A percentile compares a stretch with the other conserved stretches of the same genome.
phyloP scores from a whole-genome alignment of 2,888 invertebrate species.

The Lithophane leautieri region DNA sequence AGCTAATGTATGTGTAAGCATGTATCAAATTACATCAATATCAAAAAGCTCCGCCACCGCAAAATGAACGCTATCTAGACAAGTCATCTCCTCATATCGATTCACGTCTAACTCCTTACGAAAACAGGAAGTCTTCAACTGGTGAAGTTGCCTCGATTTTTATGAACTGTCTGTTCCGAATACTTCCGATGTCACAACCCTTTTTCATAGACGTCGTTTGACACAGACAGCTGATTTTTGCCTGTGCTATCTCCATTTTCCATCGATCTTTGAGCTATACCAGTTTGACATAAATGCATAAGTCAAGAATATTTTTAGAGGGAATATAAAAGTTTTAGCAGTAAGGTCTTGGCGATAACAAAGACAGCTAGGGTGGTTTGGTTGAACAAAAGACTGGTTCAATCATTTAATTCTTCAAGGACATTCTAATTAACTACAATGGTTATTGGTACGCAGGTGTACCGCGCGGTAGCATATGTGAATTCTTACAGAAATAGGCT shows the following conservation, averaged over 20 bases:
- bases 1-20: background rate
- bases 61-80: slow-evolving; percentile 10
- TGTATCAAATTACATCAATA: background rate
- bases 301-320: slow-evolving; percentile 43
- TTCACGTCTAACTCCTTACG: slow-evolving; percentile 12
- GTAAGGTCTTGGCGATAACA: slow-evolving; percentile 32
- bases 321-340: slow-evolving; percentile 26
- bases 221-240: slow-evolving; percentile 58
- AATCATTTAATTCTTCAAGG: too few relatives aligned
- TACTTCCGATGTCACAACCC: slow-evolving; percentile 53
- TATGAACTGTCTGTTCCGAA: slow-evolving; percentile 56
- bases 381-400: background rate
- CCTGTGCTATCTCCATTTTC: slow-evolving; percentile 37
- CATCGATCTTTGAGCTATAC: slow-evolving; percentile 29
- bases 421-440: too few relatives aligned
- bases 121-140: slow-evolving; percentile 34
- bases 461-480: too few relatives aligned
- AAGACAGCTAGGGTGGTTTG: background rate
- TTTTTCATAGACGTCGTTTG: slow-evolving; percentile 60
- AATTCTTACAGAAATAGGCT: slow-evolving; percentile 3
- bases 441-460: too few relatives aligned
- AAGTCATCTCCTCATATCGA: slow-evolving; percentile 17
- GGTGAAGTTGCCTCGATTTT: slow-evolving; percentile 55
- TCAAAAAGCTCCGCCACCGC: background rate
- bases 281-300: slow-evolving; percentile 45